These are phyloP conservation scores for Nomada fucata DNA, from an alignment of 2,888 invertebrate genomes.

Conservation along the genomic window DNA sequence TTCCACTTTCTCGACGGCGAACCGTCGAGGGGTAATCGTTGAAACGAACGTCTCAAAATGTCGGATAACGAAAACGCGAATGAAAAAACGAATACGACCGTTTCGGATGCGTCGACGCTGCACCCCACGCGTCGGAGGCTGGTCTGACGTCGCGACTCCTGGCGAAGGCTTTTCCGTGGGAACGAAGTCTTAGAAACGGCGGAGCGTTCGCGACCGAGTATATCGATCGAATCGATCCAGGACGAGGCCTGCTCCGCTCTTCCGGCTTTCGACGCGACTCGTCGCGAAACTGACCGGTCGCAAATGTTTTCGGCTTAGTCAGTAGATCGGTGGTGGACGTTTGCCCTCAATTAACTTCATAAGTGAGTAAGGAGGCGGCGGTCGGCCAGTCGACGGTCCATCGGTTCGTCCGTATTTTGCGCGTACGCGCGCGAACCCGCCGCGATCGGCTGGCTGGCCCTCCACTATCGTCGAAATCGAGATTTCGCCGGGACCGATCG, in stretches of 20 bases:
- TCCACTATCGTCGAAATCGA: background rate
- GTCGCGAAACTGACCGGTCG: conserved; percentile 30
- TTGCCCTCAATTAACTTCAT: conserved; percentile 84
- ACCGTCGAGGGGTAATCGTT: background rate
- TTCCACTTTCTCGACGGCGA: background rate
- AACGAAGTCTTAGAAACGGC: conserved; percentile 32
- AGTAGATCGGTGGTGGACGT: conserved; percentile 82
- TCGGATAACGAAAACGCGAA: background rate
- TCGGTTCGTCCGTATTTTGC: conserved; percentile 71
- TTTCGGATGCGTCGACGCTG: conserved; percentile 27
- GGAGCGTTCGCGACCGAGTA: conserved; percentile 2
- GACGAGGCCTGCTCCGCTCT: no score
- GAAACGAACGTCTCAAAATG: background rate
- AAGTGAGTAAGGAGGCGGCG: conserved; percentile 84
- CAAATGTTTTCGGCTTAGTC: conserved; percentile 81
- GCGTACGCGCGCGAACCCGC: conserved; percentile 44
- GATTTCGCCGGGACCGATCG: background rate
- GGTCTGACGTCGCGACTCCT: conserved; percentile 54
- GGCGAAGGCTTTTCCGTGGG: conserved; percentile 57
- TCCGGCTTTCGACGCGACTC: conserved; percentile 16
- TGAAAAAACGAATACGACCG: conserved; percentile 24
- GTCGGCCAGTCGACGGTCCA: conserved; percentile 79
- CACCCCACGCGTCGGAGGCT: conserved; percentile 63
- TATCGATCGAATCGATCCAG: background rate
- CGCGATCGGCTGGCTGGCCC: background rate